Evolutionary conservation across 2,797 vertebrate genomes (phyloP), one percentile per base, ranked within the genome.

Genomic region (Argyrosomus regius): DNA sequence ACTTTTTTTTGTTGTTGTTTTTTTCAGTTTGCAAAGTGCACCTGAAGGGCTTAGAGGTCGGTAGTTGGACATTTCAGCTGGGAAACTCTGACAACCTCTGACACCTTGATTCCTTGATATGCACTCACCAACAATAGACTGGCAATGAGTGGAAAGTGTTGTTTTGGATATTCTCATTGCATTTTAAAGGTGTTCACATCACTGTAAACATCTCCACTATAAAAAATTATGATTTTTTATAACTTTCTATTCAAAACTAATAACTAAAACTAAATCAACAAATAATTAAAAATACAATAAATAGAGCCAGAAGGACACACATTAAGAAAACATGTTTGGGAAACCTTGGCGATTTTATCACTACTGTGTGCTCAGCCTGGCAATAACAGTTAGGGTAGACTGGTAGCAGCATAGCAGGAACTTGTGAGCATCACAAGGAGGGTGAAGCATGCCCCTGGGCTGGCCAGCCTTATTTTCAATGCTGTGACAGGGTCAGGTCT

Each of bases 401-500:
- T 66, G 48, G 52, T 45, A 87, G 75, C 60, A 67, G 70, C 50
- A 49, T 45, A 61, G 39, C 43, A 50, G 73, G 6, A 82, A 75
- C 69, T 72, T 79, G 59, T 63, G 70, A 59, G 59, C 70, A 72
- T 82, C 79, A 78, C 49, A 75, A 53, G 64, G 73, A 75, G 81
- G 80, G 72, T 77, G 85, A 84, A 80, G 68, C 76, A 69, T 82
- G 81, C 71, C 90, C 87, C 78, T 65, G 78, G 83, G 86, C 81
- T 64, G 68, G 79, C 72, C 80, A 73, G 80, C 74, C 81, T 91
- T 84, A 84, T 88, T 91, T 80, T 84, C 83, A 87, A 52, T 65
- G 81, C 58, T 65, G 78, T 87, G 87, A 91, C 85, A 89, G 89
- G 92, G 90, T 92, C 89, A 91, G 63, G 77, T 72, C 86, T 87